phyloP scores from a whole-genome alignment of 1,140 invertebrate species.

The Saccostrea echinata region DNA sequence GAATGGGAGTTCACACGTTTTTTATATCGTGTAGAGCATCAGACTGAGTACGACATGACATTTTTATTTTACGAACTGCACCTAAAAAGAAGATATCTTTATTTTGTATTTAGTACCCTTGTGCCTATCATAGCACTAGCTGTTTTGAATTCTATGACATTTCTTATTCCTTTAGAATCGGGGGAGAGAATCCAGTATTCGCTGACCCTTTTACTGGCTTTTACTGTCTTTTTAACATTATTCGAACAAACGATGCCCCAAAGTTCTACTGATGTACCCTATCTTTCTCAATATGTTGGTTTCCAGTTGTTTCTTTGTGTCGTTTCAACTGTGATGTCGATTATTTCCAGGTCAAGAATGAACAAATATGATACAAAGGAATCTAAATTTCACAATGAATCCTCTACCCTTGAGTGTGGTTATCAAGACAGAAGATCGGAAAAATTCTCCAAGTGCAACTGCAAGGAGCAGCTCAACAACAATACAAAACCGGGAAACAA shows the following conservation, averaged over 20 bases:
- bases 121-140: not conserved
- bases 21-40: not conserved
- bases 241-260: constrained; percentile 4
- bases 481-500: no score
- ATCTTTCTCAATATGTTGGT: not conserved
- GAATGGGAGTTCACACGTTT: no score
- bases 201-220: not conserved
- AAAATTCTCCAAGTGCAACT: no score
- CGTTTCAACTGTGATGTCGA: no score
- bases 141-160: not conserved
- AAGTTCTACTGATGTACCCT: not conserved
- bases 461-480: no score
- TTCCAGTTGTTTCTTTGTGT: no score
- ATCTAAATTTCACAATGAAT: no score
- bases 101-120: not conserved
- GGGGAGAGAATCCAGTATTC: not conserved
- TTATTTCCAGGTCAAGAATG: not conserved
- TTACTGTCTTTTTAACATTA: not conserved
- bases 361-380: no score
- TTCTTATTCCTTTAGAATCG: not conserved
- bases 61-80: not conserved
- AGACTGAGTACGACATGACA: not conserved
- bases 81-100: not conserved
- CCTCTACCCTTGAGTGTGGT: no score
- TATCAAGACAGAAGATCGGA: no score